phyloP scores from a whole-genome alignment of 2,888 invertebrate species.

The Halocaridina rubra region DNA sequence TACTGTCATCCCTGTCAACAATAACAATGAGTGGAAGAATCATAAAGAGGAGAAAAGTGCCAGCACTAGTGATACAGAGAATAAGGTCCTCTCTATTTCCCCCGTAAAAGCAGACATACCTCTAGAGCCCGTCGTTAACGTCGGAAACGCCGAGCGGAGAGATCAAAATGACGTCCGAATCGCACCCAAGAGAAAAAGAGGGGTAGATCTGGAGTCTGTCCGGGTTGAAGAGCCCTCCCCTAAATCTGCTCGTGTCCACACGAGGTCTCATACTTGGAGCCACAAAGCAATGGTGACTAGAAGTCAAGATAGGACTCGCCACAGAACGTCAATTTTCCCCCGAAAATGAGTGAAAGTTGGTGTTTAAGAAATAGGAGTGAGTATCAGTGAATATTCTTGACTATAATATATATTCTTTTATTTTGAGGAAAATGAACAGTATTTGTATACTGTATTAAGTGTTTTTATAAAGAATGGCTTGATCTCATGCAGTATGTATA shows the following conservation, averaged over 20 bases:
- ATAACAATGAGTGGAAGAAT: slow-evolving; percentile 51
- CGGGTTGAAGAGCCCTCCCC: slow-evolving; percentile 12
- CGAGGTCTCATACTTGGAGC: slow-evolving; percentile 57
- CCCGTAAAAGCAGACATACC: slow-evolving; percentile 35
- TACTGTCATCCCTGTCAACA: slow-evolving; percentile 27
- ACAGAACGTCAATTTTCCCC: neutral
- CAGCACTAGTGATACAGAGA: slow-evolving; percentile 30
- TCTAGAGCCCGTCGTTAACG: slow-evolving; percentile 56
- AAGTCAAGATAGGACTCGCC: slow-evolving; percentile 60
- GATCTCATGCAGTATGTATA: too few species aligned
- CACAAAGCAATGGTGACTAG: slow-evolving; percentile 61
- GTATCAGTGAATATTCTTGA: too few species aligned
- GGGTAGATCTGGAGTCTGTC: slow-evolving; percentile 25
- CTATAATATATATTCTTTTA: too few species aligned
- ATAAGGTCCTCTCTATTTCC: slow-evolving; percentile 50
- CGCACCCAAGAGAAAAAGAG: slow-evolving; percentile 37
- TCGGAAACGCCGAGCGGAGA: slow-evolving; percentile 23
- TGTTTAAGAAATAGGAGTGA: neutral
- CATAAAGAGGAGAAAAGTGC: slow-evolving; percentile 40
- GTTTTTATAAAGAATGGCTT: too few species aligned
- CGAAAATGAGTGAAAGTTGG: slow-evolving; percentile 31
- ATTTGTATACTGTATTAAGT: too few species aligned
- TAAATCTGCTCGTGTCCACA: slow-evolving; percentile 55
- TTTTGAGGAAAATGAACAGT: too few species aligned
- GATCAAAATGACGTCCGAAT: neutral